Evolutionary conservation across 2,888 invertebrate species (phyloP), one percentile per base, ranked within the genome.

Genomic region (Eupithecia tripunctaria): DNA sequence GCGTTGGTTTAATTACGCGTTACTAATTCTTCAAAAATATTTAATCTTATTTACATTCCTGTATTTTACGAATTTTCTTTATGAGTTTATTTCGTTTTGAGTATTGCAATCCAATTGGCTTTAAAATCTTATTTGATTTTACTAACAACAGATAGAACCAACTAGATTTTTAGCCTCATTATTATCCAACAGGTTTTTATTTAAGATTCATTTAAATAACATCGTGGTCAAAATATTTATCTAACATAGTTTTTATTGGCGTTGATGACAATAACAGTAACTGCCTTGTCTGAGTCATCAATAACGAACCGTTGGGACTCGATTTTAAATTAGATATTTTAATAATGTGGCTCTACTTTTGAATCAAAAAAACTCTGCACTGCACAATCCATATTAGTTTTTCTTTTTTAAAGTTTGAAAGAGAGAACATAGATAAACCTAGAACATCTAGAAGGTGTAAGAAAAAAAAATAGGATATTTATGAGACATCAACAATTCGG

Each of bases 1-100:
- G 91, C 91, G 89, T 88, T 82, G 90, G 81, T 88, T 88, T 93
- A 92, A 93, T 93, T 92, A 92, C 87, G 86, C 86, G 85, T 88
- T 88, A 86, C 87, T 86, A 85, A 87, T 85, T 74, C 73, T 72
- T 72, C 65, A 73, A 77, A 71, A 43, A 66, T 36, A 63, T 63
- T 32, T 63, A 63, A 63, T 63, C 1, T 21, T 32, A 63, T 63
- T 63, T 63, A 63, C 36, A 56, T 56, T 25, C 56, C 12, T 56
- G 51, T 51, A 51, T 56, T 56, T 56, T 25, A 56, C 12, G 56
- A 56, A 0, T 3, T 51, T 25, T 56, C 25, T 56, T 56, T 56
- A 10, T 12, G 4, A 14, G 21, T 12, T 10, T 56, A 4, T 51
- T 56, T 56, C 12, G 12, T 25, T 25, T 2, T 62, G 5, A 2